Evolutionary conservation across 2,113 vertebrate species (phyloP), one percentile per base, ranked within the genome.

Genomic region (Myxocyprinus asiaticus): DNA sequence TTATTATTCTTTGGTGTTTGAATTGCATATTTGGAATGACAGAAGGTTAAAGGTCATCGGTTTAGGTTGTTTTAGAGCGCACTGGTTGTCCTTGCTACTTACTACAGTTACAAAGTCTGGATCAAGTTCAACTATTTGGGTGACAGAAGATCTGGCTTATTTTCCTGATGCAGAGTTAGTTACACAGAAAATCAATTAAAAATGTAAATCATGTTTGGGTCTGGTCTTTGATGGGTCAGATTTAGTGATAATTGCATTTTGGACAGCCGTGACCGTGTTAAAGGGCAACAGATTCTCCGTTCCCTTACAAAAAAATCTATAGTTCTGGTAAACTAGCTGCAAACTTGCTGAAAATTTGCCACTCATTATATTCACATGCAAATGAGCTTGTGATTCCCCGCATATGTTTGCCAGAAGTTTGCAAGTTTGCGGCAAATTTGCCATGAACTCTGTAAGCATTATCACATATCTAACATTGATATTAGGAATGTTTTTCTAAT

Each of bases 21-120:
- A 85, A 56, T 80, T 81, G 80, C 81, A 81, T 85, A 83, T 85
- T 85, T 83, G 70, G 64, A 80, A 77, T 62, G 78, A 56, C 53
- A 59, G 43, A 59, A 73, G 78, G 84, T 83, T 67, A 78, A 33
- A 81, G 78, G 78, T 70, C 78, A 33, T n/a, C 15, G 56, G 53
- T 76, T 76, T 67, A 12, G 55, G 53, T 79, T 76, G 72, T 69
- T 66, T 81, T 65, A 76, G 66, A 66, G 83, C 47, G 10, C 65
- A 81, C 70, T 22, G 42, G 50, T 71, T 76, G 67, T 74, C 64
- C 66, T 81, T n/a, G 45, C 65, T 50, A 55, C 14, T 78, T 44
- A 33, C 22, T 33, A 33, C 22, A 67, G 61, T 76, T 81, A 71
- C 50, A 3, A 15, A 42, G 15, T 50, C 67, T 6, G 48, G 67